Base-by-base conservation (phyloP, 2,797 vertebrate species). In the Poeciliopsis infans region DNA sequence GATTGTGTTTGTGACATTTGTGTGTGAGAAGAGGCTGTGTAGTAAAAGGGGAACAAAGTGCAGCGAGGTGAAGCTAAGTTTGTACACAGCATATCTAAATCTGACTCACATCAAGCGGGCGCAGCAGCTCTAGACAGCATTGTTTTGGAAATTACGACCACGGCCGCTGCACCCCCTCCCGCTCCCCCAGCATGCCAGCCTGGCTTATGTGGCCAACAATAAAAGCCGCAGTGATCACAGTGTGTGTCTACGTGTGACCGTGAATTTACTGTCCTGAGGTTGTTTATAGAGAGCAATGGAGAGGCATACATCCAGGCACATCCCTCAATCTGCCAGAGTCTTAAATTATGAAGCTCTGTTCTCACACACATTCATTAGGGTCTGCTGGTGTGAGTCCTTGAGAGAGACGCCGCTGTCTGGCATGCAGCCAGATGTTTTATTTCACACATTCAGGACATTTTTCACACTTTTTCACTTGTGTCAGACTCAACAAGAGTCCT, bases 401-500 rank as follows among this genome's bases (percentile, higher is more conserved):
- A 83, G 83, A 92, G 83, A 89, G 90, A 85, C 82, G 78, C 83
- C 84, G 61, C 81, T 78, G 86, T 76, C 87, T 93, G 95, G 93
- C 88, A 39, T 70, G 51, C 59, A 16, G 90, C 91, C 94, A 94
- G 89, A 91, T 92, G 92, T 92, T 94, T 90, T 73, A 89, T 93
- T 93, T 93, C 87, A 92, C 79, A 72, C 86, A 88, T 89, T 93
- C 78, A 79, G 86, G 91, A 93, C 87, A 91, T 93, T 91, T 91
- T 87, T 90, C 83, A 85, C 86, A 73, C 90, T 83, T 87, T 43
- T 28, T 41, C 13, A 80, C 90, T 79, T 55, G 79, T 53, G 87
- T 85, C 84, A 69, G 86, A 85, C 84, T 78, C 79, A 73, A 55
- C 83, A 71, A 31, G 76, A 70, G 80, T 73, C 85, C 84, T 79